These are phyloP conservation scores for human DNA, from an alignment of 2,113 vertebrate genomes.

Conservation along the genomic window GRCh38 chr17:51084001-51084500, in stretches of 20 bases:
- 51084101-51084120: not conserved
- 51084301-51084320: conserved; percentile 4
- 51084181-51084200: not conserved
- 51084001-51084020: not conserved
- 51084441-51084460: no score
- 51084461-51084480: no score
- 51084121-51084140: not conserved
- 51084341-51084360: not conserved
- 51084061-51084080: not conserved
- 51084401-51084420: no score
- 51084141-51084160: not conserved
- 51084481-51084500: no score
- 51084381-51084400: not conserved
- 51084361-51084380: not conserved
- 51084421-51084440: no score
- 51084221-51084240: not conserved
- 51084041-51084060: no score
- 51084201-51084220: not conserved
- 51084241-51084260: not conserved
- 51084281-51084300: conserved; percentile 18
- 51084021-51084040: no score
- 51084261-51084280: conserved; percentile 2
- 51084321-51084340: conserved; percentile 21
- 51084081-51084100: not conserved
- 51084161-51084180: not conserved